Conservation (phyloP, 1,140 invertebrate species). For the Galendromus occidentalis region DNA sequence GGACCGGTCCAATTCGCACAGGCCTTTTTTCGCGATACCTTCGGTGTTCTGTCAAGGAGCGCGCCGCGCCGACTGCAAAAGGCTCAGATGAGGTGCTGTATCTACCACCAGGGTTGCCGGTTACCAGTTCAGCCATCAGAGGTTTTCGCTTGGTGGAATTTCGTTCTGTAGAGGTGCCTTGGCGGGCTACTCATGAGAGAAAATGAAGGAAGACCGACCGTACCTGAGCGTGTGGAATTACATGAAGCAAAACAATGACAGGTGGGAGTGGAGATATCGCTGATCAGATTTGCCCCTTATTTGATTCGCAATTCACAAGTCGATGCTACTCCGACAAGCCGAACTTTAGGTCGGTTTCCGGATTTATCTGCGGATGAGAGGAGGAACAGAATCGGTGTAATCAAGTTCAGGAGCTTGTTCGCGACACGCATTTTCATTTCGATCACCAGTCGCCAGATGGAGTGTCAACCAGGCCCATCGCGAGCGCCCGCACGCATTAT, state of each 20-base stretch:
- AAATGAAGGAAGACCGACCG: not conserved
- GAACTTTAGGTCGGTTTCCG: not conserved
- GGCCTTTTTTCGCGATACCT: too few relatives aligned
- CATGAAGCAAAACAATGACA: not conserved
- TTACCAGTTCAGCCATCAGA: not conserved
- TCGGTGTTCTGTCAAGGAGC: too few relatives aligned
- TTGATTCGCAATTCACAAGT: not conserved
- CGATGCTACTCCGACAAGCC: not conserved
- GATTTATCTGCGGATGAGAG: too few relatives aligned
- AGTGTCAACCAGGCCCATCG: not conserved
- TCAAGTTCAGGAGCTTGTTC: too few relatives aligned
- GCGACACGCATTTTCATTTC: not conserved
- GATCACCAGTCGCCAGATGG: not conserved
- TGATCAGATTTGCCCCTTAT: not conserved
- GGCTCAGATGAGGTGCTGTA: too few relatives aligned
- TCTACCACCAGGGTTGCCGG: not conserved
- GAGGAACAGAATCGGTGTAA: too few relatives aligned
- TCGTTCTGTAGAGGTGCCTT: constrained; percentile 7
- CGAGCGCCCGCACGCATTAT: not conserved
- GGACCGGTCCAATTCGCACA: too few relatives aligned
- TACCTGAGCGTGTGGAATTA: not conserved
- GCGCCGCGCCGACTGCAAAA: too few relatives aligned
- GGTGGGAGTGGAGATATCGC: not conserved
- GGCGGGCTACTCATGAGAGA: not conserved
- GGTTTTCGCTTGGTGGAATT: not conserved